phyloP scores from a whole-genome alignment of 2,888 invertebrate genomes.

The Eupeodes latifasciatus region DNA sequence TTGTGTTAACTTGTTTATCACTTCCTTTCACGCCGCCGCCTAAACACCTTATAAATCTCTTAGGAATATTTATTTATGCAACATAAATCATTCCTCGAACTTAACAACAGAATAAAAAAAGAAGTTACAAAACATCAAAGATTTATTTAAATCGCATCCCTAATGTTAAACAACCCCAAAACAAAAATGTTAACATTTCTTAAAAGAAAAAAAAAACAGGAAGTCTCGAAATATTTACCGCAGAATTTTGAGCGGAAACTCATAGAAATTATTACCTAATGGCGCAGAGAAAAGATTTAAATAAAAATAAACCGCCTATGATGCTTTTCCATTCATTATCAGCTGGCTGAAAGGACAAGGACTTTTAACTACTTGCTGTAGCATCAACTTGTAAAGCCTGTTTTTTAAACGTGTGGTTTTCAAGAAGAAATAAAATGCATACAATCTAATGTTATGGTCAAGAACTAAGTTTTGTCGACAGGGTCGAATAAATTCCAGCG shows the following conservation, averaged over 20 bases:
- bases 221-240: background rate
- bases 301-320: background rate
- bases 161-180: background rate
- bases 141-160: background rate
- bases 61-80: background rate
- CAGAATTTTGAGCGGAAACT: background rate
- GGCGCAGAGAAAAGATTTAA: background rate
- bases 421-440: too few species aligned
- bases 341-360: too few species aligned
- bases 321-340: too few species aligned
- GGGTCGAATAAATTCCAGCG: too few species aligned
- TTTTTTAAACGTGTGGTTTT: too few species aligned
- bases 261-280: conserved; percentile 27
- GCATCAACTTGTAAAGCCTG: background rate
- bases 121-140: conserved; percentile 13
- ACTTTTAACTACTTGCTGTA: too few species aligned
- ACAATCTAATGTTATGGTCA: too few species aligned
- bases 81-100: conserved; percentile 15
- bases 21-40: background rate
- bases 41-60: background rate
- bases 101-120: conserved; percentile 9
- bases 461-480: too few species aligned
- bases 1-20: conserved; percentile 31
- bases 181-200: background rate
- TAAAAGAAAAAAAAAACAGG: background rate